Evolutionary conservation across 2,113 vertebrate species (phyloP).

Genomic region (Fregata magnificens): DNA sequence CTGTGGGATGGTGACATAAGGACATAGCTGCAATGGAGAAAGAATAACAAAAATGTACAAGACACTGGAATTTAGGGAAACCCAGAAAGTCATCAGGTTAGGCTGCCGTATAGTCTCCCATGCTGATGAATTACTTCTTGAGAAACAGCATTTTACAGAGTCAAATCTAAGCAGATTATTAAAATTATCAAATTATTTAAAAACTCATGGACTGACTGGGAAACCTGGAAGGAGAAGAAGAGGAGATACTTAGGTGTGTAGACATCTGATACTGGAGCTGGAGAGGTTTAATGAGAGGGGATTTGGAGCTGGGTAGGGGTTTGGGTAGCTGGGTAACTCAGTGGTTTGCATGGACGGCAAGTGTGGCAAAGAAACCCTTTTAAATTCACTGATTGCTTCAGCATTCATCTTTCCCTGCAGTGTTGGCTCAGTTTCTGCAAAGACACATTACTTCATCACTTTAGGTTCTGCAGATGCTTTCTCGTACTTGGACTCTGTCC

Average conservation of each 20-base stretch:
- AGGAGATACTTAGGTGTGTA: not conserved
- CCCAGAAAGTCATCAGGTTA: not conserved
- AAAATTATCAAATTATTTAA: not conserved
- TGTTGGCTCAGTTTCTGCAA: not conserved
- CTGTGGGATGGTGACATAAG: too few relatives aligned
- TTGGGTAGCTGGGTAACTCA: not conserved
- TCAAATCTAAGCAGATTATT: not conserved
- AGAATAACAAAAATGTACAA: not conserved
- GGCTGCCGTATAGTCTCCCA: not conserved
- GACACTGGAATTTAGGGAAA: not conserved
- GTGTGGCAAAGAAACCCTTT: not conserved
- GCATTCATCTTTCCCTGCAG: not conserved
- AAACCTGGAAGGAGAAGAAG: not conserved
- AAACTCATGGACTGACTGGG: not conserved
- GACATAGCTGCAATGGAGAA: not conserved
- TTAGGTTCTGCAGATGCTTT: not conserved
- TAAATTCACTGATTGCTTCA: not conserved
- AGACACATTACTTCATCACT: not conserved
- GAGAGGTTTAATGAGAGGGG: not conserved
- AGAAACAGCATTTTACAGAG: not conserved
- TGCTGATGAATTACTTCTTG: fast-evolving
- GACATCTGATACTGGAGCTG: not conserved
- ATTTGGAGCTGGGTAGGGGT: not conserved
- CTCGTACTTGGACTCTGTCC: not conserved
- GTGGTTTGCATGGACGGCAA: not conserved